Conservation (phyloP, 1,140 invertebrate genomes). For the Pseudomyrmex concolor region DNA sequence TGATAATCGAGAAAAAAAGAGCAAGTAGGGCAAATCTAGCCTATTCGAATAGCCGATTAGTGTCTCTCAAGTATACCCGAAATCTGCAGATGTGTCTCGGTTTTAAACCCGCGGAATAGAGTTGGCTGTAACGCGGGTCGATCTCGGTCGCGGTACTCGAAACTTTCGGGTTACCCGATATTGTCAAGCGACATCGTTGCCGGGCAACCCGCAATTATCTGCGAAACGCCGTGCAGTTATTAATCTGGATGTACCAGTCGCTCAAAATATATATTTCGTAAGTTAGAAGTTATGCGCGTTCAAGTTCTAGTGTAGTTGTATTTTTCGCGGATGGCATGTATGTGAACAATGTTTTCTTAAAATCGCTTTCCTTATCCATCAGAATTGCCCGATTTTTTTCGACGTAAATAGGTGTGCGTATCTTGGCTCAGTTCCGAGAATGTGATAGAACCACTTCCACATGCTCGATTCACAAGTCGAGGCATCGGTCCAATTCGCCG, state of each 20-base stretch:
- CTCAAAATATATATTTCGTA: neutral
- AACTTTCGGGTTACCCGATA: slow-evolving; percentile 48
- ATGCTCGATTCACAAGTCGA: neutral
- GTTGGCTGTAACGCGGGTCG: slow-evolving; percentile 36
- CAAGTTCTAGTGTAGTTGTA: neutral
- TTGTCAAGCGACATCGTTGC: slow-evolving; percentile 6
- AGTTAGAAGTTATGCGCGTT: too few species aligned
- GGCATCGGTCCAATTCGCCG: slow-evolving; percentile 26
- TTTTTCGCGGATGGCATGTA: neutral
- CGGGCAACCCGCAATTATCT: neutral
- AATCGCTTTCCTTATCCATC: neutral
- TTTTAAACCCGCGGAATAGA: neutral
- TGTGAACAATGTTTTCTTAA: neutral
- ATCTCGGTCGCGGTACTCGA: slow-evolving; percentile 35
- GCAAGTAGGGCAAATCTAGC: neutral
- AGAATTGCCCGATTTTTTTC: neutral
- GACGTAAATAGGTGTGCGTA: slow-evolving; percentile 35
- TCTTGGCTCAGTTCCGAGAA: slow-evolving; percentile 27
- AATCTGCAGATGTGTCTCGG: slow-evolving; percentile 11
- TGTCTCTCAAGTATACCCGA: slow-evolving; percentile 27
- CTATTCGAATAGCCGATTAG: slow-evolving; percentile 41
- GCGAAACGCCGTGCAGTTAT: neutral
- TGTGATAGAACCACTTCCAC: neutral
- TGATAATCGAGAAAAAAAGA: too few species aligned
- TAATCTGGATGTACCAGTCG: neutral